These are phyloP conservation scores for Dicrurus megarhynchus DNA, from an alignment of 2,113 vertebrate genomes.

Conservation along the genomic window DNA sequence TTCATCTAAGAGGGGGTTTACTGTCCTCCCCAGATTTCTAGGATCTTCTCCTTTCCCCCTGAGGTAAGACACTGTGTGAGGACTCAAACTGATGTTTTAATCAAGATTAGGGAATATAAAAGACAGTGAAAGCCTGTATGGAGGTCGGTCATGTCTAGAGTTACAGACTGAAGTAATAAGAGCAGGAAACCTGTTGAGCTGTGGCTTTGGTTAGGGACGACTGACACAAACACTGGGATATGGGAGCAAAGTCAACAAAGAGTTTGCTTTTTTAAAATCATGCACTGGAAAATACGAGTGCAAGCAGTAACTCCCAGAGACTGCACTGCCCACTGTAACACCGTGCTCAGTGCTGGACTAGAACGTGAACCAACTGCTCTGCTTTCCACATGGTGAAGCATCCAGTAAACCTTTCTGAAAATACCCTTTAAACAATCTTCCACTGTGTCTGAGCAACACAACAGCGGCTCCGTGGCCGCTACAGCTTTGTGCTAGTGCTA, in stretches of 20 bases:
- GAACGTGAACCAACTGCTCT: neutral
- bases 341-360: neutral
- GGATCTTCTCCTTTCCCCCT: neutral
- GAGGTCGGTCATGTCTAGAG: accelerated
- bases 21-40: neutral
- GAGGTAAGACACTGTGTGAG: neutral
- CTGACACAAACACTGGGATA: neutral
- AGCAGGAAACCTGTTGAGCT: neutral
- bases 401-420: neutral
- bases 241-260: neutral
- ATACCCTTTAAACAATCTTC: neutral
- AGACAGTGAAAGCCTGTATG: neutral
- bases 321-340: neutral
- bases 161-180: neutral
- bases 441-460: neutral
- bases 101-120: neutral
- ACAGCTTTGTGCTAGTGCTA: neutral
- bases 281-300: neutral
- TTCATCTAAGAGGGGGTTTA: neutral
- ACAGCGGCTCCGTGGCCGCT: accelerated
- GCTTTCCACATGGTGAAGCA: neutral
- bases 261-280: neutral
- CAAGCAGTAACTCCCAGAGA: neutral
- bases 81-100: neutral
- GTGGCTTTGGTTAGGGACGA: neutral